Evolutionary conservation across 1,140 invertebrate species (phyloP), one percentile per base, ranked within the genome.

Genomic region (Heliconius nattereri): DNA sequence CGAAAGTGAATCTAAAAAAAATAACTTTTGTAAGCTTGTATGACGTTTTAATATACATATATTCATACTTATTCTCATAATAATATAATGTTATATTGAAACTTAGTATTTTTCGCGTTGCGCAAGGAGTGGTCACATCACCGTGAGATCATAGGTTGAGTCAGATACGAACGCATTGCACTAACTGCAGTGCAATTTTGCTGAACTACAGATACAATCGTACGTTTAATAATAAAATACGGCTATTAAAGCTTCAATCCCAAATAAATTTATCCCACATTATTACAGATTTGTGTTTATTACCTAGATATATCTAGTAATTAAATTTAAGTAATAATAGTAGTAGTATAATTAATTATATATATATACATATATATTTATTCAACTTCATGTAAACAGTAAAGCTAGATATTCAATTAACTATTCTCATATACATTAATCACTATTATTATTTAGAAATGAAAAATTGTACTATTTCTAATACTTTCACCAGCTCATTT

Each of bases 101-200:
- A 72, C 29, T 40, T 57, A 72, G 11, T 74, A 37, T 20, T 37
- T 71, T 71, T 26, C 29, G 32, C 60, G 23, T 76, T 37, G 35
- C 29, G 72, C 66, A 37, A 66, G 72, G 60, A 35, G 54, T 66
- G 66, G 29, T 79, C 78, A 79, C 49, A n/a, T 70, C 52, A 73
- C 66, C 54, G 71, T 80, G 79, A 80, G 52, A 80, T 80, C 79
- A 80, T 80, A 37, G 23, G 45, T 49, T 80, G 75, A 80, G 32
- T 80, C 79, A 80, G 45, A 54, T 73, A 26, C 60, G 29, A 13
- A 57, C 20, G 9, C 73, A 26, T 13, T 29, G 60, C 60, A 66
- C 60, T 66, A 29, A 66, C 60, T 66, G 19, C 35, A 76, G 45
- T 76, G 75, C 35, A 76, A 23, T 76, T 26, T 60, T 66, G 75